A percentile compares a stretch with the other conserved stretches of the same genome.
These are phyloP conservation scores for Corythucha ciliata DNA, from an alignment of 2,888 invertebrate species.

Conservation along the genomic window DNA sequence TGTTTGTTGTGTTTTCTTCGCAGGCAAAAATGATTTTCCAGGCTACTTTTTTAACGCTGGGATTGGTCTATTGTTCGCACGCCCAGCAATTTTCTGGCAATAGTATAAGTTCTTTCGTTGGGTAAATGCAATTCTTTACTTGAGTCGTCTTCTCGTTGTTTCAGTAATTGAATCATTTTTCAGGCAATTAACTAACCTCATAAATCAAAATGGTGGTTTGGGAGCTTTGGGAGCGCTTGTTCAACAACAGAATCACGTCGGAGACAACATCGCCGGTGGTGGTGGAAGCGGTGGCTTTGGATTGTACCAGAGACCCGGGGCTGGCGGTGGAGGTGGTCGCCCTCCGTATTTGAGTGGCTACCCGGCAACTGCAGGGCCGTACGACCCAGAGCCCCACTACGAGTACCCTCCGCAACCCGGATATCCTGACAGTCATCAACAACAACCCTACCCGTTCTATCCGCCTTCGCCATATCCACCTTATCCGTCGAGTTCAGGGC, in stretches of 20 bases:
- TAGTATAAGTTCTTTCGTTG: constrained; percentile 18
- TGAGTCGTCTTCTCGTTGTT: background rate
- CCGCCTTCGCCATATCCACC: constrained; percentile 12
- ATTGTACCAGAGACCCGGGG: constrained; percentile 14
- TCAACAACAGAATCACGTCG: constrained; percentile 14
- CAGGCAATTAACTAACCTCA: constrained; percentile 28
- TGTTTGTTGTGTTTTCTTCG: too few species aligned
- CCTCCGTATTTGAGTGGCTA: too few species aligned
- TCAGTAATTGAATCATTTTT: background rate
- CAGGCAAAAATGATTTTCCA: too few species aligned
- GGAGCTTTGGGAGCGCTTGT: constrained; percentile 19
- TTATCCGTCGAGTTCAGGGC: constrained; percentile 16
- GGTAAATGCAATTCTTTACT: constrained; percentile 11
- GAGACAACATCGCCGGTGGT: too few species aligned
- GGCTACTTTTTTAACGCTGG: too few species aligned
- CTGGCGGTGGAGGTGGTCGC: too few species aligned
- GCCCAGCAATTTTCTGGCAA: constrained; percentile 16
- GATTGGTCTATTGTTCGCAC: background rate
- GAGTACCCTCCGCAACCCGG: constrained; percentile 9
- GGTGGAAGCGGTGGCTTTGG: constrained; percentile 20
- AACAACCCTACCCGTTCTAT: constrained; percentile 4
- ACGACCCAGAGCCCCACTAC: background rate
- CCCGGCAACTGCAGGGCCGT: too few species aligned
- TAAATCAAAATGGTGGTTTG: constrained; percentile 30
- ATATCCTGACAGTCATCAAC: too few species aligned